Percentiles rank a stretch among this genome's conserved stretches.
Conservation (phyloP, 2,888 invertebrate species). For the Chloroclysta siterata region DNA sequence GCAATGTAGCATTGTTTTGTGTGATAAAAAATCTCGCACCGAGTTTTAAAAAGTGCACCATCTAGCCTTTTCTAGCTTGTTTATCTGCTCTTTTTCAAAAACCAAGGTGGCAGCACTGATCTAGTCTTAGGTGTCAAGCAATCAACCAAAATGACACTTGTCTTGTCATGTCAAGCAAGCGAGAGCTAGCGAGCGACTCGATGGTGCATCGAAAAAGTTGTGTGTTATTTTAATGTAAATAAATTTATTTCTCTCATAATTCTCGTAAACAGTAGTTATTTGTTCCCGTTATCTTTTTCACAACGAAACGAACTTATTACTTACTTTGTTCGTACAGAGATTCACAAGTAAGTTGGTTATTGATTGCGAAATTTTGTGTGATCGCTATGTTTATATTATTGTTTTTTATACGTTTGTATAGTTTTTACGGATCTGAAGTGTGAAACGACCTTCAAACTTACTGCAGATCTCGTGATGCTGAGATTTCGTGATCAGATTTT, state of each 20-base stretch:
- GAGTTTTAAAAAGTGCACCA: no score
- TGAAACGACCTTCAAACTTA: constrained; percentile 28
- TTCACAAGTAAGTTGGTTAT: constrained; percentile 29
- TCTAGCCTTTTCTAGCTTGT: no score
- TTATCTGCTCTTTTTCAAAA: no score
- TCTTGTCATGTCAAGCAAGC: no score
- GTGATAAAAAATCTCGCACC: no score
- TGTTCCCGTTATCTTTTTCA: background rate
- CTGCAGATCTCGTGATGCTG: constrained; percentile 25
- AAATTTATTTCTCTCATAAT: constrained; percentile 21
- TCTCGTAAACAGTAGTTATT: constrained; percentile 1
- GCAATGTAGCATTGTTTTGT: no score
- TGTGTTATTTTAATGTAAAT: constrained; percentile 30
- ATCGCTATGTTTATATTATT: constrained; percentile 36
- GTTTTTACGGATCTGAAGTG: constrained; percentile 14
- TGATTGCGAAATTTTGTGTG: constrained; percentile 1
- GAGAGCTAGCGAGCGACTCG: no score
- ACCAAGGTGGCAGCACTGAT: no score
- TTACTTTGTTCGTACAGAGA: constrained; percentile 11
- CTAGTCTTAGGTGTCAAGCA: no score
- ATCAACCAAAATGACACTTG: no score
- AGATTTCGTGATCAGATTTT: background rate
- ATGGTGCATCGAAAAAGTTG: no score
- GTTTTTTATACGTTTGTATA: constrained; percentile 27
- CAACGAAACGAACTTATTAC: constrained; percentile 4